Base-by-base conservation (phyloP, 2,888 invertebrate species). In the Sthenelais limicola region DNA sequence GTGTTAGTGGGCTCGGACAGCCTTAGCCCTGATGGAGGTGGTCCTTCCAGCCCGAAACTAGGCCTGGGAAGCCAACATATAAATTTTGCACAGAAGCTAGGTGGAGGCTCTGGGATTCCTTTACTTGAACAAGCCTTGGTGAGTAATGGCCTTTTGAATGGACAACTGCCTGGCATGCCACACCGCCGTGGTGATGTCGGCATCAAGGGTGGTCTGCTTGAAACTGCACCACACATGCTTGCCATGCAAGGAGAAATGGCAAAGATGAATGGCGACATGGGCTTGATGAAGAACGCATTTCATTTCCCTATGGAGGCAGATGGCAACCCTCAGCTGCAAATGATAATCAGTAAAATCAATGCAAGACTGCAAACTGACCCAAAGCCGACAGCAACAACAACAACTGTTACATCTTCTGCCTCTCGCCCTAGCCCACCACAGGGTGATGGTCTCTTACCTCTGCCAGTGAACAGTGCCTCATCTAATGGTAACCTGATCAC, bases 261-360 rank as follows among this genome's bases (percentile, higher is more conserved):
- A n/a, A n/a, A n/a, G n/a, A n/a, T n/a, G n/a, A n/a, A n/a, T 30
- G 30, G 52, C n/a, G n/a, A n/a, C n/a, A n/a, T n/a, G n/a, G n/a
- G n/a, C n/a, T n/a, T n/a, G n/a, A n/a, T 52, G 15, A 28, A 18
- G 28, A 52, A 52, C 24, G 52, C 28, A 30, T 28, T 28, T 26
- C 52, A 28, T 12, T 4, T 52, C 28, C 28, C 28, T 3, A 30
- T 51, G 0, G 52, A 69, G 21, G 26, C 26, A 7, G 54, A 69
- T 33, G 54, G 54, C 38, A 69, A 69, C 38, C 69, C 51, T 9
- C 52, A 69, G 38, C 26, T 69, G 38, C 43, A 48, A 15, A 35
- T 51, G 28, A 49, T 69, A 33, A 54, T 69, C 43, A 54, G 38
- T 38, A 51, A 69, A 38, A 69, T 69, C 69, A 69, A 69, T 15